phyloP scores from a whole-genome alignment of 2,797 vertebrate species.

The Amblyraja radiata region DNA sequence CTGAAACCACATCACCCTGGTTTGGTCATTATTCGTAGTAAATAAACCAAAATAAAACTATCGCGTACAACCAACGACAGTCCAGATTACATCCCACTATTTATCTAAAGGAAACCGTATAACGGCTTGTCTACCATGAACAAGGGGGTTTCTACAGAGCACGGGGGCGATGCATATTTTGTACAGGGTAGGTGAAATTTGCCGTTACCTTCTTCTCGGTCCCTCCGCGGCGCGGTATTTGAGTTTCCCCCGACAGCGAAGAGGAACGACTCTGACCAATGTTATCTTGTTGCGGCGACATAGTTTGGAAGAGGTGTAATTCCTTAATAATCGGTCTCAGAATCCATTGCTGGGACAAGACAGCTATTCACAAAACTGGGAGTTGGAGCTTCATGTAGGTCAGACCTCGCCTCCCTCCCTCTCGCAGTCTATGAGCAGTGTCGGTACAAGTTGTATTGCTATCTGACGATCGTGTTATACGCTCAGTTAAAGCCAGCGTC shows the following conservation, averaged over 20 bases:
- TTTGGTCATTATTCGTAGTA: neutral
- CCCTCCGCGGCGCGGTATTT: slow-evolving; percentile 47
- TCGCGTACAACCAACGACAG: slow-evolving; percentile 40
- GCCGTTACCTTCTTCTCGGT: slow-evolving; percentile 59
- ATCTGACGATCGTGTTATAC: slow-evolving; percentile 4
- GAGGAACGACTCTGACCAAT: slow-evolving; percentile 71
- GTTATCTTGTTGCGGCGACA: slow-evolving; percentile 85
- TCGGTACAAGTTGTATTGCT: neutral
- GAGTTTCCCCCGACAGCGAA: slow-evolving; percentile 67
- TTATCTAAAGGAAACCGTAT: slow-evolving; percentile 37
- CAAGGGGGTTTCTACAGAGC: neutral
- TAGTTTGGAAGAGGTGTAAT: slow-evolving; percentile 55
- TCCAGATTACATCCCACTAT: slow-evolving; percentile 34
- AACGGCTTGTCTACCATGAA: slow-evolving; percentile 36
- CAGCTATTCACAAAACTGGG: neutral
- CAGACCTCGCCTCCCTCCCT: neutral
- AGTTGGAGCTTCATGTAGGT: neutral
- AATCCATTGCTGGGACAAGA: neutral
- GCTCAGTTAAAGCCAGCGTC: slow-evolving; percentile 5
- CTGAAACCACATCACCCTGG: neutral
- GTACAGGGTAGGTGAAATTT: slow-evolving; percentile 46
- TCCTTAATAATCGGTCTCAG: neutral
- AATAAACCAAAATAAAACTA: slow-evolving; percentile 42
- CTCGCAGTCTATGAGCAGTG: neutral
- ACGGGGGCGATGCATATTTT: slow-evolving; percentile 52